Conservation (phyloP, 2,113 vertebrate genomes). For the Alexandromys fortis region DNA sequence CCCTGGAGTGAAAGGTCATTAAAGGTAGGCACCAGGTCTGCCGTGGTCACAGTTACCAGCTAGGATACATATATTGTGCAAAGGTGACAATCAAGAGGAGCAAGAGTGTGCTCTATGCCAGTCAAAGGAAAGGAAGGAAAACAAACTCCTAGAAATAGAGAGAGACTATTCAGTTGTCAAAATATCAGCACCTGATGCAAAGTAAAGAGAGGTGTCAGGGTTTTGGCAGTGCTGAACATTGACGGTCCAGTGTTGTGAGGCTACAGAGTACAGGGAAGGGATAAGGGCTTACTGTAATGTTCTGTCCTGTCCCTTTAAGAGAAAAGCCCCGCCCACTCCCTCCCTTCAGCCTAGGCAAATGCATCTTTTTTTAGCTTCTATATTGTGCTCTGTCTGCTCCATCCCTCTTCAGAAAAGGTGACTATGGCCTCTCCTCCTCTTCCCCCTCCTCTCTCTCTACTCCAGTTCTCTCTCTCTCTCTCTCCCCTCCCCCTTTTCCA, state of each 20-base stretch:
- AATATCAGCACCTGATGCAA: background rate
- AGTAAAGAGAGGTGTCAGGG: background rate
- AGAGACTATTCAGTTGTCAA: background rate
- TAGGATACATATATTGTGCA: background rate
- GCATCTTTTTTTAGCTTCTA: no score
- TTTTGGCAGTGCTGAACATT: background rate
- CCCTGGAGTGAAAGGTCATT: background rate
- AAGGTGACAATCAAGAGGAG: background rate
- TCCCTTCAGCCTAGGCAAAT: no score
- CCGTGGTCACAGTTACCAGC: background rate
- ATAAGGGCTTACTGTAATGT: background rate
- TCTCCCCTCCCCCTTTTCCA: no score
- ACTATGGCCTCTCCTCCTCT: no score
- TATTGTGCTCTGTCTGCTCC: no score
- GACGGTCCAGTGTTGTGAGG: background rate
- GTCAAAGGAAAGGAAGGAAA: background rate
- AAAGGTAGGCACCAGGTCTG: background rate
- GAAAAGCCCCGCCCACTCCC: no score
- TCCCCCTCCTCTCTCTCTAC: no score
- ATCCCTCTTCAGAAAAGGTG: no score
- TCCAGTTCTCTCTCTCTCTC: no score
- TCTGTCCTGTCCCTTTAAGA: no score
- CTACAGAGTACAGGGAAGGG: background rate
- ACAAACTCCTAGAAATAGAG: background rate
- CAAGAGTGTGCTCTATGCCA: background rate